Percentiles rank a stretch among this genome's conserved stretches.
Conservation (phyloP, 1,140 invertebrate species). For the Zaprionus ornatus region DNA sequence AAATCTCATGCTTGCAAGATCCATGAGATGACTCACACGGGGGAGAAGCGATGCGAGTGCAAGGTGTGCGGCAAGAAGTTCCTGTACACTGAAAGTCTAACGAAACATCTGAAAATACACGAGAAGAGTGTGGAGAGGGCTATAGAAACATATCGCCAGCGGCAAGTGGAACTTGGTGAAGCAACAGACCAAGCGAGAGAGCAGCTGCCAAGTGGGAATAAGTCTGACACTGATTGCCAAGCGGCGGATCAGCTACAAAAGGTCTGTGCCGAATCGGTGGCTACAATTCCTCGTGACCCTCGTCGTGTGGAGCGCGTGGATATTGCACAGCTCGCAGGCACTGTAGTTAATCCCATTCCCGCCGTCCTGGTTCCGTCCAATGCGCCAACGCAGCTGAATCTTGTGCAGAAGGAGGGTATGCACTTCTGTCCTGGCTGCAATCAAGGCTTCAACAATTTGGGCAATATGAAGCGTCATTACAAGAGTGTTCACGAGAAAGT, state of each 20-base stretch:
- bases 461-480: constrained; percentile 79
- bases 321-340: constrained; percentile 70
- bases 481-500: constrained; percentile 80
- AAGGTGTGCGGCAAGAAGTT: constrained; percentile 74
- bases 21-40: constrained; percentile 84
- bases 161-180: constrained; percentile 50
- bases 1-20: constrained; percentile 81
- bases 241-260: constrained; percentile 62
- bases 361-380: constrained; percentile 49
- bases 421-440: constrained; percentile 74
- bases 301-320: constrained; percentile 75
- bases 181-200: constrained; percentile 13
- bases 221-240: not conserved
- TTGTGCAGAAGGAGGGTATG: constrained; percentile 71
- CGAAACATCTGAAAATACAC: constrained; percentile 76
- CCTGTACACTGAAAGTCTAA: constrained; percentile 71
- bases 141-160: constrained; percentile 71
- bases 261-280: constrained; percentile 76
- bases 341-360: constrained; percentile 74
- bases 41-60: constrained; percentile 84
- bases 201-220: not conserved
- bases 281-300: constrained; percentile 70
- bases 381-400: constrained; percentile 40
- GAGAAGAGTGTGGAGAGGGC: constrained; percentile 75
- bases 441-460: constrained; percentile 75